These are phyloP conservation scores for Hylia prasina DNA, from an alignment of 2,113 vertebrate species.

Conservation along the genomic window DNA sequence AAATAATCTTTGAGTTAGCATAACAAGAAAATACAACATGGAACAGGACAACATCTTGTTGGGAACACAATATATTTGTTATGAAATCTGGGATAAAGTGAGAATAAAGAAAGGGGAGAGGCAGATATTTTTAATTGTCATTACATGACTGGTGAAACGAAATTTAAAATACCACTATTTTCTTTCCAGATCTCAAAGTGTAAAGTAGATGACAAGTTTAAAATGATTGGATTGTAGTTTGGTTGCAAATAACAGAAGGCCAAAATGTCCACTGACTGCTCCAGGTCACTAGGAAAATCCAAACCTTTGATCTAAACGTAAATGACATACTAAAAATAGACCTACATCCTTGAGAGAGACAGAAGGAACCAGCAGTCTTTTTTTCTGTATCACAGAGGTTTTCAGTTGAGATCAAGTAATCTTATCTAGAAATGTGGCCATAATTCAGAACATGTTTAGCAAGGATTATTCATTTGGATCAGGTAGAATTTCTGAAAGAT, in stretches of 20 bases:
- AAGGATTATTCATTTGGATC: slow-evolving; percentile 24
- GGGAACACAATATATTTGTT: neutral
- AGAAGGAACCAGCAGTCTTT: neutral
- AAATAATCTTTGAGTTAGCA: neutral
- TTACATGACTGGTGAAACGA: neutral
- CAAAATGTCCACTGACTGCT: slow-evolving; percentile 28
- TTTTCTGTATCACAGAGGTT: neutral
- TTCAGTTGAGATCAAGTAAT: slow-evolving; percentile 3
- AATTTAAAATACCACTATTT: neutral
- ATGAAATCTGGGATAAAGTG: neutral
- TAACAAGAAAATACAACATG: neutral
- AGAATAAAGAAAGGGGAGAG: neutral
- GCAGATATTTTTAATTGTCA: neutral
- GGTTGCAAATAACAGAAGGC: neutral
- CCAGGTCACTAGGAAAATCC: slow-evolving; percentile 24
- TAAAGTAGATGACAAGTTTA: neutral
- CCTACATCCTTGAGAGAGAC: neutral
- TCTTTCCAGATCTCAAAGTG: neutral
- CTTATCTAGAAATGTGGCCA: neutral
- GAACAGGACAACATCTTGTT: neutral
- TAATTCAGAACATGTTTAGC: slow-evolving; percentile 41
- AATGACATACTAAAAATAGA: neutral
- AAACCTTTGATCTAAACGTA: neutral
- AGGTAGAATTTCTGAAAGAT: slow-evolving; percentile 49
- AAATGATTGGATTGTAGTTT: slow-evolving; percentile 4